phyloP scores from a whole-genome alignment of 2,113 vertebrate species.

The Myiopsitta monachus region DNA sequence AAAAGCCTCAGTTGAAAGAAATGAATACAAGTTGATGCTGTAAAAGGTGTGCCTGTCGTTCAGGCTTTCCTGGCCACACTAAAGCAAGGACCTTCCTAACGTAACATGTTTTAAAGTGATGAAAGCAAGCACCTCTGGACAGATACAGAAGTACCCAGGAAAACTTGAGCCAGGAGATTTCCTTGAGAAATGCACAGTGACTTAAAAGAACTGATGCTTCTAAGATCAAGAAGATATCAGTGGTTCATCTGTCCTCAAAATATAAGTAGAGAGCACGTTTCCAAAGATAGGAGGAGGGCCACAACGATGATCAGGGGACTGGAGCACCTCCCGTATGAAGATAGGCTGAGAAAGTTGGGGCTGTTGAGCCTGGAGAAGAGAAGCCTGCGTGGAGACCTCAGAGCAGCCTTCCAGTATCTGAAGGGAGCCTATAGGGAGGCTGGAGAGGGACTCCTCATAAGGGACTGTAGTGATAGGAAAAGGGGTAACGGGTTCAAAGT shows the following conservation, averaged over 20 bases:
- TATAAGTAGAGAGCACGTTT: neutral
- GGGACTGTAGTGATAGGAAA: too few species aligned
- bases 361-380: too few species aligned
- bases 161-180: neutral
- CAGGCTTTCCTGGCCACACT: neutral
- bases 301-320: too few species aligned
- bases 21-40: neutral
- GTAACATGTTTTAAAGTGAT: neutral
- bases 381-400: too few species aligned
- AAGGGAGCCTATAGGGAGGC: too few species aligned
- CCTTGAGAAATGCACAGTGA: neutral
- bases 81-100: neutral
- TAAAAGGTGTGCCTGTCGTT: neutral
- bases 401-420: too few species aligned
- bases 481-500: too few species aligned
- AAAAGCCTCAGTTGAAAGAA: neutral
- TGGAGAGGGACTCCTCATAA: too few species aligned
- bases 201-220: neutral
- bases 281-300: too few species aligned
- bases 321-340: too few species aligned
- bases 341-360: too few species aligned
- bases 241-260: neutral
- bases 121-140: neutral
- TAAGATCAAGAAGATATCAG: neutral
- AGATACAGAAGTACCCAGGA: neutral